These are phyloP conservation scores for Exocentrus adspersus DNA, from an alignment of 2,888 invertebrate species.

Conservation along the genomic window DNA sequence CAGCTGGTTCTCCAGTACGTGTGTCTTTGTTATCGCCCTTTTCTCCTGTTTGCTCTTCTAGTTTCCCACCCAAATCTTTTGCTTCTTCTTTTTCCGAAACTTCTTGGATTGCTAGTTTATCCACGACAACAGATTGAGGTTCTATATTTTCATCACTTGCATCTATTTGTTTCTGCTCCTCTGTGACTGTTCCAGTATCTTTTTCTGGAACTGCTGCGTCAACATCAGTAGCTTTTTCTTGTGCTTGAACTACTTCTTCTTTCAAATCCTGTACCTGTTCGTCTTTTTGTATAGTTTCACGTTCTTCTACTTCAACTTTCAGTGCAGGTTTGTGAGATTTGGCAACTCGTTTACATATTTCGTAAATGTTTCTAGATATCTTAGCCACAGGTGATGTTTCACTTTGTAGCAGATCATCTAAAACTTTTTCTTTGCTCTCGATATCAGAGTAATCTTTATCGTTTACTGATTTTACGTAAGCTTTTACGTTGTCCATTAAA, in stretches of 20 bases:
- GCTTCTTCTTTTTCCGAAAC: not conserved
- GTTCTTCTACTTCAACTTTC: not conserved
- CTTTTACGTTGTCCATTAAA: slow-evolving; percentile 29
- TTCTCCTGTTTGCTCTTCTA: not conserved
- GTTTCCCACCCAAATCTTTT: not conserved
- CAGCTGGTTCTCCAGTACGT: not conserved
- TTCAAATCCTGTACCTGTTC: not conserved
- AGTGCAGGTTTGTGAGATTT: not conserved
- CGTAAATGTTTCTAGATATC: slow-evolving; percentile 40
- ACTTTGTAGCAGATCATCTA: slow-evolving; percentile 26
- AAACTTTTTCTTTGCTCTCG: slow-evolving; percentile 4
- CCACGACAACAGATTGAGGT: not conserved
- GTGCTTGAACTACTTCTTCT: not conserved
- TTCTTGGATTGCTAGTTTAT: not conserved
- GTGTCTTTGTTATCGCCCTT: not conserved
- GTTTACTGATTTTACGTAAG: slow-evolving; percentile 25
- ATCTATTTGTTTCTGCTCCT: too few species aligned
- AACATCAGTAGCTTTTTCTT: slow-evolving; percentile 6
- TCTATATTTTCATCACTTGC: too few species aligned
- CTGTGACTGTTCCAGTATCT: too few species aligned
- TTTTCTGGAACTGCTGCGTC: too few species aligned
- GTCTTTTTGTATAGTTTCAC: not conserved
- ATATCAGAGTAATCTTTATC: slow-evolving; percentile 24
- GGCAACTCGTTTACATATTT: slow-evolving; percentile 38
- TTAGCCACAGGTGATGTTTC: slow-evolving; percentile 24